These are phyloP conservation scores for Porphyrio hochstetteri DNA, from an alignment of 2,113 vertebrate genomes.

Conservation along the genomic window DNA sequence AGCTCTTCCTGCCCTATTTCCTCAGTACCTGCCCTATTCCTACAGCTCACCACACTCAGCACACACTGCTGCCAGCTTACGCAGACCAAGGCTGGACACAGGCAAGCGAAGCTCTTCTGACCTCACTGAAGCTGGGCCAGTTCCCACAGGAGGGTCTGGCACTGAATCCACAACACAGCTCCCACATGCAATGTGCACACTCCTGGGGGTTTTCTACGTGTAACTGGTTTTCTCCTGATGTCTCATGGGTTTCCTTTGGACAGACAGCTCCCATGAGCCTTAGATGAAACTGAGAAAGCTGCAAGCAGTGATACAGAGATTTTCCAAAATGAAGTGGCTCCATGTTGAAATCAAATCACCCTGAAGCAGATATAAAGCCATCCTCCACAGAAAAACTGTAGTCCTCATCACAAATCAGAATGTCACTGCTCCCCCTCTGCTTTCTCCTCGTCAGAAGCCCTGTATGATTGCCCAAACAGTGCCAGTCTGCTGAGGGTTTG, in stretches of 20 bases:
- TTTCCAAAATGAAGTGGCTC: background rate
- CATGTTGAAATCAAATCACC: background rate
- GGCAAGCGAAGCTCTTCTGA: background rate
- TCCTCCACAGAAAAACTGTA: background rate
- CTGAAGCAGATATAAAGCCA: background rate
- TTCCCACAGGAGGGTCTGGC: background rate
- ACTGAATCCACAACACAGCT: background rate
- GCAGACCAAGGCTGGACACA: background rate
- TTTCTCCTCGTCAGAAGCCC: background rate
- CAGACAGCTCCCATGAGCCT: background rate
- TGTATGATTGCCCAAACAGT: background rate
- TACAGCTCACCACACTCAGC: background rate
- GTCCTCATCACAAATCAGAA: background rate
- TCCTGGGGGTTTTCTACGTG: background rate
- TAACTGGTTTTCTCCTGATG: background rate
- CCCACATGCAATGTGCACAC: no score
- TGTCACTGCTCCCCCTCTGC: background rate
- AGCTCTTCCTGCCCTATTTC: no score
- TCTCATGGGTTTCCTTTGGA: background rate
- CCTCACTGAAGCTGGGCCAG: background rate
- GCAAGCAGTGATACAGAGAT: background rate
- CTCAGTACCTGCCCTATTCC: no score
- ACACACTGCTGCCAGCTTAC: rapidly evolving
- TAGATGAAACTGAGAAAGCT: background rate
- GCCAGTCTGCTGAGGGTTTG: background rate